Conservation (phyloP, 2,113 vertebrate species). For the Centropus bengalensis region DNA sequence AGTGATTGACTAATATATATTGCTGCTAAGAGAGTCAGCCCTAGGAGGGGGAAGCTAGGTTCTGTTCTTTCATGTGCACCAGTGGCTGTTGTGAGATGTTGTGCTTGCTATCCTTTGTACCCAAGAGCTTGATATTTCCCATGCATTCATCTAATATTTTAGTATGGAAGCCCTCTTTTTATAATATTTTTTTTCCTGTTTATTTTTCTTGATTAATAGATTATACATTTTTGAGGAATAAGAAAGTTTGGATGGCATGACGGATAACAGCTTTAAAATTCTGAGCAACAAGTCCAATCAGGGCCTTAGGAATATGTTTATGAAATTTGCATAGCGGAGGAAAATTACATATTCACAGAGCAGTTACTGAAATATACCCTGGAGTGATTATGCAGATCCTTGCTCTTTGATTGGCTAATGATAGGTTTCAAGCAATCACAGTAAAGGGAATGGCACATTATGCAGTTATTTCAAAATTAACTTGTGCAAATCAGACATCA, state of each 20-base stretch:
- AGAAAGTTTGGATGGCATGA: background rate
- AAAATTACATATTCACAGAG: slow-evolving; percentile 38
- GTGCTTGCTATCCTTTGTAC: background rate
- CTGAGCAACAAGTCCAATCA: slow-evolving; percentile 21
- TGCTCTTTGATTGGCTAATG: slow-evolving; percentile 60
- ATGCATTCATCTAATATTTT: background rate
- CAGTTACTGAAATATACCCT: slow-evolving; percentile 21
- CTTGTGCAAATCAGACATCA: slow-evolving; percentile 37
- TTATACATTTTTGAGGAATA: background rate
- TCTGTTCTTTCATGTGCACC: background rate
- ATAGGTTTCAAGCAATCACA: slow-evolving; percentile 51
- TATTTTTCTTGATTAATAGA: background rate
- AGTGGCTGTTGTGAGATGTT: background rate
- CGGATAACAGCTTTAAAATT: slow-evolving; percentile 2
- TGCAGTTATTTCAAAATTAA: slow-evolving; percentile 49
- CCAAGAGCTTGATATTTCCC: background rate
- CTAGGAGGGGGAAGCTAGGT: background rate
- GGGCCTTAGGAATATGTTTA: background rate
- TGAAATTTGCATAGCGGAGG: slow-evolving; percentile 11
- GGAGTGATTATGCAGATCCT: slow-evolving; percentile 36
- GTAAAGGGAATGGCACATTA: slow-evolving; percentile 23
- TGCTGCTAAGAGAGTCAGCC: background rate
- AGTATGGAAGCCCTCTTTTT: background rate
- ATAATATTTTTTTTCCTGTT: background rate
- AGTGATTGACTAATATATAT: background rate